Base-by-base conservation (phyloP, 2,113 vertebrate species). In the Pluvianellus socialis region DNA sequence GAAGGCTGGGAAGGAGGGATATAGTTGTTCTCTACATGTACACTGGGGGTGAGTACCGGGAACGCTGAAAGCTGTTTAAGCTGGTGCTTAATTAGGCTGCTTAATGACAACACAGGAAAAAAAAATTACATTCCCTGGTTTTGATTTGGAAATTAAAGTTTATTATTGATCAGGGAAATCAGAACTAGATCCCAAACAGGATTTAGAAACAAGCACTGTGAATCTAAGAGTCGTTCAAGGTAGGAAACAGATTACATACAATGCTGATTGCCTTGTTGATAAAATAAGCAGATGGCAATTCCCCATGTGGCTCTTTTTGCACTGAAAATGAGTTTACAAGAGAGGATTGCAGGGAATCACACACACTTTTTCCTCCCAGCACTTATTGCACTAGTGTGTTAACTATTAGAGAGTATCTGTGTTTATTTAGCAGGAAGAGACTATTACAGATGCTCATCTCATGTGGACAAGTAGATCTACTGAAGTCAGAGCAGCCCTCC, bases 361-460 rank as follows among this genome's bases (percentile, higher is more conserved):
- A 50, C 10, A 23, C 12, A 1, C 16, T 22, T 28, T 16, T 14
- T 8, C 1, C 2, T 2, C 15, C 11, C 35, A 53, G 40, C 3
- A 49, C 15, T 71, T 74, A 50, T 23, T 93, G 28, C 50, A 44
- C 10, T 7, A n/a, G 24, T 58, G 14, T 32, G 45, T 66, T 66
- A 80, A 45, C 35, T 20, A 35, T 21, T 62, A 72, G 42, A 77
- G 27, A 68, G 14, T 72, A 20, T 42, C 28, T 52, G 10, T 77
- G 21, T 63, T 67, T 79, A 18, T 82, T 63, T 75, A 28, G 16
- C 18, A 82, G 30, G 16, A 73, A 49, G 8, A 45, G 11, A 76
- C 2, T 23, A 14, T 59, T 26, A 22, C 19, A 38, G 58, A 24
- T 68, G 56, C 21, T 58, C 28, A 14, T 27, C 8, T 65, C 40